Percentiles rank a stretch among this genome's conserved stretches.
Conservation (phyloP, 1,140 invertebrate genomes). For the Steinernema feltiae region DNA sequence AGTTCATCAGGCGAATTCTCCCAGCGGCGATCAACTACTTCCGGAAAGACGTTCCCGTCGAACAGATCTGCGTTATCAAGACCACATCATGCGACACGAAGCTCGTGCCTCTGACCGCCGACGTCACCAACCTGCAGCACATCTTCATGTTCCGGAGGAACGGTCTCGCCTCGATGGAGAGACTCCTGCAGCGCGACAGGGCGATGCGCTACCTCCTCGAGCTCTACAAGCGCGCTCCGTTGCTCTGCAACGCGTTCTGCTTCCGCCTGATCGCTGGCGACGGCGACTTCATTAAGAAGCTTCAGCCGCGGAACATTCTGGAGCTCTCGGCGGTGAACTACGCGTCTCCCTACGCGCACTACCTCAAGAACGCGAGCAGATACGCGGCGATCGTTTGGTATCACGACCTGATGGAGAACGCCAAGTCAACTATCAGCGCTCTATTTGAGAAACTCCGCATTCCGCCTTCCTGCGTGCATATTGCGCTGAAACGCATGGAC, state of each 20-base stretch:
- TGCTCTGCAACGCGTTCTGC: neutral
- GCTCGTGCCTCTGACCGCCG: conserved; percentile 10
- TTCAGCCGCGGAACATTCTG: neutral
- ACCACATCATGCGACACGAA: conserved; percentile 16
- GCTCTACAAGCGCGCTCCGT: neutral
- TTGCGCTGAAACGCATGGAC: conserved; percentile 11
- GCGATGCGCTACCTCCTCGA: neutral
- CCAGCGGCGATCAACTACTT: conserved; percentile 10
- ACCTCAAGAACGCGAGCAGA: conserved; percentile 11
- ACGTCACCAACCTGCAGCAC: conserved; percentile 19
- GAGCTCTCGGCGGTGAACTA: conserved; percentile 18
- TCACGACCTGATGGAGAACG: conserved; percentile 20
- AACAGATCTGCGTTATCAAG: conserved; percentile 26
- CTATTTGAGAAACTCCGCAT: conserved; percentile 19
- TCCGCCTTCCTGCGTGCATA: conserved; percentile 11
- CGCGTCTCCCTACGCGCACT: conserved; percentile 20
- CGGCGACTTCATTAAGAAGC: neutral
- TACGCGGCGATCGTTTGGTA: conserved; percentile 24
- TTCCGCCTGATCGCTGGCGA: neutral
- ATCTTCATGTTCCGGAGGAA: conserved; percentile 30
- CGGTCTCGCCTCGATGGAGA: neutral
- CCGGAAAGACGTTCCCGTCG: conserved; percentile 15
- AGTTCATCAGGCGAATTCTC: conserved; percentile 6
- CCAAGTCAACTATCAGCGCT: neutral
- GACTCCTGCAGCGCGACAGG: neutral